Conservation (phyloP, 23 tunicate genomes). For the Diplosoma virens region DNA sequence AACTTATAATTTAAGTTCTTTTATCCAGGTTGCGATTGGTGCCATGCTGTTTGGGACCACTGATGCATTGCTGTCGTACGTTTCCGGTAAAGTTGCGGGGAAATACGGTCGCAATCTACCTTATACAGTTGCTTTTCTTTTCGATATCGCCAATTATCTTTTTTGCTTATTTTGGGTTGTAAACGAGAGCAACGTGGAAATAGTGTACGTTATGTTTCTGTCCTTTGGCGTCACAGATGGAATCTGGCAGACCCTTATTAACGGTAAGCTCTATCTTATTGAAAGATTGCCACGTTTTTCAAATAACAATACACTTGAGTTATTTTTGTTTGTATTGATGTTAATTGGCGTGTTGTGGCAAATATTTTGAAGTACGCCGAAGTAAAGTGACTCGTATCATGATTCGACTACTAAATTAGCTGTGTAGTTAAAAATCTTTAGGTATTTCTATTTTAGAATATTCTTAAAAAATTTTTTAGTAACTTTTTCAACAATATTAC, state of each 20-base stretch:
- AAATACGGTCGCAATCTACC: constrained; percentile 43
- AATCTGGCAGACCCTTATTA: constrained; percentile 46
- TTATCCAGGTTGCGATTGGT: constrained; percentile 30
- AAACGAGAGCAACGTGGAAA: neutral
- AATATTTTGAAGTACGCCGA: too few relatives aligned
- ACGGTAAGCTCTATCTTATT: constrained; percentile 34
- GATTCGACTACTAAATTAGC: too few relatives aligned
- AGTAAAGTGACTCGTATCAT: too few relatives aligned
- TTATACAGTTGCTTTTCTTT: constrained; percentile 1
- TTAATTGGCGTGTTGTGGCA: too few relatives aligned
- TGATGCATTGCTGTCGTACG: constrained; percentile 17
- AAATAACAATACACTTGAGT: too few relatives aligned
- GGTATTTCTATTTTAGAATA: too few relatives aligned
- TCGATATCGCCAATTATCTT: constrained; percentile 35
- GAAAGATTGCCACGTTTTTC: too few relatives aligned
- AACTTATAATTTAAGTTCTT: neutral
- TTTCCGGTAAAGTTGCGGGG: constrained; percentile 36
- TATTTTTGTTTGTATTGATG: too few relatives aligned
- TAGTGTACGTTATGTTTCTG: constrained; percentile 29
- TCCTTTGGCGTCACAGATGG: constrained; percentile 40
- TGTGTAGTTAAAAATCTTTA: too few relatives aligned
- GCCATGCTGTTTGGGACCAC: constrained; percentile 29
- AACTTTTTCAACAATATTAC: too few relatives aligned
- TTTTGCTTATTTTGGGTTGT: constrained; percentile 24
- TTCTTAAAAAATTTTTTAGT: too few relatives aligned